Evolutionary conservation across 2,113 vertebrate species (phyloP).

Genomic region (Ranitomeya imitator): DNA sequence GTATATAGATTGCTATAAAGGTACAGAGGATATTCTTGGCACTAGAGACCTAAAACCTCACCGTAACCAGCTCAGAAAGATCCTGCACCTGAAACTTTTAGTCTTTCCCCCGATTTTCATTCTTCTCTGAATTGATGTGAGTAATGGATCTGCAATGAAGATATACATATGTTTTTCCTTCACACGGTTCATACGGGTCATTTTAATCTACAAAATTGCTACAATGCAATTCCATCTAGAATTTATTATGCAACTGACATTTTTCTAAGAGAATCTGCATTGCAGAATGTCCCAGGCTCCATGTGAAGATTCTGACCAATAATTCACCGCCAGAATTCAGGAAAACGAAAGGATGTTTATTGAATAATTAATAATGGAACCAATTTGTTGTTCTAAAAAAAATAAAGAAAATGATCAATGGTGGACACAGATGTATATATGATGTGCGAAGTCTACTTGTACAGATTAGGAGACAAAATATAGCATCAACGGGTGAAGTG

Average conservation of each 20-base stretch:
- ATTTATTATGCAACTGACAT: slow-evolving; percentile 51
- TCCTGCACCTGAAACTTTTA: neutral
- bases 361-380: slow-evolving; percentile 44
- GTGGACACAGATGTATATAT: neutral
- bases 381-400: slow-evolving; percentile 24
- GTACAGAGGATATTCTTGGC: neutral
- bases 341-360: slow-evolving; percentile 51
- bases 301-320: slow-evolving; percentile 19
- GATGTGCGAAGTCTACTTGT: neutral
- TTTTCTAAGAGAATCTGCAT: slow-evolving; percentile 49
- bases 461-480: slow-evolving; percentile 1
- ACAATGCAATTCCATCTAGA: slow-evolving; percentile 15
- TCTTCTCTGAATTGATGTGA: neutral
- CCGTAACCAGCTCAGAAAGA: neutral
- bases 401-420: neutral
- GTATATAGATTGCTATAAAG: neutral
- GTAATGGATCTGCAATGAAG: slow-evolving; percentile 43
- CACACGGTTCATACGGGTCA: slow-evolving; percentile 37
- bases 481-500: neutral
- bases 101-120: neutral
- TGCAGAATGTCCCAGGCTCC: slow-evolving; percentile 23
- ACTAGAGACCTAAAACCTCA: neutral
- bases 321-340: slow-evolving; percentile 34
- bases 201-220: slow-evolving; percentile 47
- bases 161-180: slow-evolving; percentile 52